Evolutionary conservation across 2,888 invertebrate genomes (phyloP).

Genomic region (Thalpophila matura): DNA sequence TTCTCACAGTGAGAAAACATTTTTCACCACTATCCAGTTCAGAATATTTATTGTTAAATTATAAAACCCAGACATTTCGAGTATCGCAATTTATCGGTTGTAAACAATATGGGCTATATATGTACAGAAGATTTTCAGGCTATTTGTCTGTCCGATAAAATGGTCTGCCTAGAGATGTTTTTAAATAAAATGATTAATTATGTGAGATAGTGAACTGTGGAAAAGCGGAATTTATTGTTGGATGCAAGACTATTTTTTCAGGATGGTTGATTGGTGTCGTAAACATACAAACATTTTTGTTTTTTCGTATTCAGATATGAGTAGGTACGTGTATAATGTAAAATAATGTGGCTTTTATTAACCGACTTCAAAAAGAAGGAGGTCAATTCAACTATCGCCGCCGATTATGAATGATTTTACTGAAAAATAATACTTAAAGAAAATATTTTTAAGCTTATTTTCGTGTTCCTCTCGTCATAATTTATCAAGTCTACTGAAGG

Average conservation of each 20-base stretch:
- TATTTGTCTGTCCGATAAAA: constrained; percentile 45
- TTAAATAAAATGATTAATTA: constrained; percentile 53
- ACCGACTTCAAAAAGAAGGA: too few relatives aligned
- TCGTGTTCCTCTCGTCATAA: too few relatives aligned
- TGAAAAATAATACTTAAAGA: too few relatives aligned
- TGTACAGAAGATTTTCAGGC: constrained; percentile 24
- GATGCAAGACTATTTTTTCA: constrained; percentile 24
- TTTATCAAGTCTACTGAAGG: too few relatives aligned
- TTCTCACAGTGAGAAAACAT: background rate
- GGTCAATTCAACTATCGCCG: too few relatives aligned
- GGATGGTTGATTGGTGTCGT: background rate
- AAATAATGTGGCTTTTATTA: too few relatives aligned
- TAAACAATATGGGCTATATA: constrained; percentile 25
- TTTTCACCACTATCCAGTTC: background rate
- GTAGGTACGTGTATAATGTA: too few relatives aligned
- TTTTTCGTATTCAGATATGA: too few relatives aligned
- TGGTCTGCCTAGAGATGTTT: constrained; percentile 46
- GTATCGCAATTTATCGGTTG: constrained; percentile 27
- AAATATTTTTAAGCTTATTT: too few relatives aligned
- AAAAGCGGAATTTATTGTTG: constrained; percentile 37
- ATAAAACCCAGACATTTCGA: constrained; percentile 4
- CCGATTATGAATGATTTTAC: too few relatives aligned
- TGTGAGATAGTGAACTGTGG: constrained; percentile 15
- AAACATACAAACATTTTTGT: too few relatives aligned
- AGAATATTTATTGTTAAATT: constrained; percentile 29